These are phyloP conservation scores for Burhinus oedicnemus DNA, from an alignment of 2,113 vertebrate species.

Conservation along the genomic window DNA sequence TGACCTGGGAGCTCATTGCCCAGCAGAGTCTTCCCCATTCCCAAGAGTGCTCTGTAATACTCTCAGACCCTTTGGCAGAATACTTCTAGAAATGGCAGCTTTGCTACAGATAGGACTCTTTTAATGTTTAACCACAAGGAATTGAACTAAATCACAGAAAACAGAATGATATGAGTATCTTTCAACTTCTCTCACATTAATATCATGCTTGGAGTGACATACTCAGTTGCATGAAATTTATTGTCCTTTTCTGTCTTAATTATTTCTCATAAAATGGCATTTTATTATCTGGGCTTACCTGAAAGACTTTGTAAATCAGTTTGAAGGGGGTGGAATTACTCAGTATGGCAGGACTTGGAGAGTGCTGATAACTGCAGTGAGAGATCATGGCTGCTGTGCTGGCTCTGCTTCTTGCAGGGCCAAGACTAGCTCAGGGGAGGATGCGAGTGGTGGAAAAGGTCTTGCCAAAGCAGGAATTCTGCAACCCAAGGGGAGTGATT, in stretches of 20 bases:
- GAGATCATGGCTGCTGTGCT: not conserved
- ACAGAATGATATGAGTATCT: not conserved
- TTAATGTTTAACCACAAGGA: constrained; percentile 16
- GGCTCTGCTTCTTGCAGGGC: not conserved
- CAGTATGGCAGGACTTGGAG: not conserved
- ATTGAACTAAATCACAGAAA: constrained; percentile 47
- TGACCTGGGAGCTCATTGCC: not conserved
- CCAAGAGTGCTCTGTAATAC: not conserved
- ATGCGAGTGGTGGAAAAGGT: not conserved
- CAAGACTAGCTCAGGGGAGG: not conserved
- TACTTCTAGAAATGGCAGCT: not conserved
- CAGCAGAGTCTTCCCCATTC: not conserved
- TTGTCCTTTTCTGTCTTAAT: constrained; percentile 43
- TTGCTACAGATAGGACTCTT: not conserved
- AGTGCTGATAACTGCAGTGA: not conserved
- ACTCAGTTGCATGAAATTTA: not conserved
- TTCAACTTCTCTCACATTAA: constrained; percentile 25
- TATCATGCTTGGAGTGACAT: constrained; percentile 28
- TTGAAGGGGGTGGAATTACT: constrained; percentile 28
- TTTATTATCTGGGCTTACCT: constrained; percentile 50
- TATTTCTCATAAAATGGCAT: constrained; percentile 50
- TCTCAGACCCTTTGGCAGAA: not conserved
- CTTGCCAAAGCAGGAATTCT: not conserved
- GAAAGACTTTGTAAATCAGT: constrained; percentile 60
- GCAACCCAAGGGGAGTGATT: not conserved